Conservation (phyloP, 1,140 invertebrate species). For the Drosophila nigrodunni region DNA sequence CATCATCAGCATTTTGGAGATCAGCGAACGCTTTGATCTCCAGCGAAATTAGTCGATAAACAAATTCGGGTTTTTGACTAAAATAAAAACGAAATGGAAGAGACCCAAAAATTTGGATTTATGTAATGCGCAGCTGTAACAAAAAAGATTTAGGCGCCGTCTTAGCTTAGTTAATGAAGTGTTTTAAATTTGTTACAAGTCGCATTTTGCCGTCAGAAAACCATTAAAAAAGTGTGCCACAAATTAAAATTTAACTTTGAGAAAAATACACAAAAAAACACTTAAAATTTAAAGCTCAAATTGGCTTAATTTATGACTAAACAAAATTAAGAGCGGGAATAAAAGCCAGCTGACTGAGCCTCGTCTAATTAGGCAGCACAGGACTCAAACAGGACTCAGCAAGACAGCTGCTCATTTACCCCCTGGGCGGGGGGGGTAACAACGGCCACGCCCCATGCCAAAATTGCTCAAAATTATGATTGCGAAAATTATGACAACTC, state of each 20-base stretch:
- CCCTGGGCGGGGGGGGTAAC: slow-evolving; percentile 44
- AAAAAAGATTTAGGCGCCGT: slow-evolving; percentile 39
- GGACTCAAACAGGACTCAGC: slow-evolving; percentile 12
- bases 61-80: slow-evolving; percentile 22
- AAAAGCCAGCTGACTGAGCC: background rate
- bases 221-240: slow-evolving; percentile 29
- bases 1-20: slow-evolving; percentile 3
- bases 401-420: slow-evolving; percentile 70
- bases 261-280: background rate
- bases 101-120: slow-evolving; percentile 33
- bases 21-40: slow-evolving; percentile 41
- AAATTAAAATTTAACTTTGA: slow-evolving; percentile 2
- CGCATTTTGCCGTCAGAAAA: slow-evolving; percentile 35
- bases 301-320: too few species aligned
- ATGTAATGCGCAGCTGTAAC: slow-evolving; percentile 64
- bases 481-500: slow-evolving; percentile 73
- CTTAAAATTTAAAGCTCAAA: background rate
- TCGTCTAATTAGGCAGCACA: slow-evolving; percentile 32
- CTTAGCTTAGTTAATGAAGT: slow-evolving; percentile 68
- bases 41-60: slow-evolving; percentile 41
- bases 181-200: slow-evolving; percentile 60
- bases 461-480: slow-evolving; percentile 75
- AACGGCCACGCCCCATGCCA: slow-evolving; percentile 55
- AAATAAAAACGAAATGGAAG: slow-evolving; percentile 20
- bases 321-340: background rate